These are phyloP conservation scores for Heliconius nattereri DNA, from an alignment of 1,140 invertebrate genomes.

Conservation along the genomic window DNA sequence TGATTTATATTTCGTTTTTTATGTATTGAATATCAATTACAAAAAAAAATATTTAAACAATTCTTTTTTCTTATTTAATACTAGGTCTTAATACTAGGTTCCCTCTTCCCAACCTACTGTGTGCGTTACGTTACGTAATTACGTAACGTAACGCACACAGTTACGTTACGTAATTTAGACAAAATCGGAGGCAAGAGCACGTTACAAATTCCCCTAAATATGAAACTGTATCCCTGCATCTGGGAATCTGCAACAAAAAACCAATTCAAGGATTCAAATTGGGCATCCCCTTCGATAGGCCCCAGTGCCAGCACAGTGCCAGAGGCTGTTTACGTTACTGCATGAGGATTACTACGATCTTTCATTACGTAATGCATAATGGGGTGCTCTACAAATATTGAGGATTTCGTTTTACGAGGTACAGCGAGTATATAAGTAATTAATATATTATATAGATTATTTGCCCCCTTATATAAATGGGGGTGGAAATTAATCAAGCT, in stretches of 20 bases:
- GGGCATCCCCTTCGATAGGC: slow-evolving; percentile 44
- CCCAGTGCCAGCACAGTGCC: neutral
- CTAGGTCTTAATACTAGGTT: too few species aligned
- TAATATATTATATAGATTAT: neutral
- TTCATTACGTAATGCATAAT: slow-evolving; percentile 64
- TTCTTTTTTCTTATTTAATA: too few species aligned
- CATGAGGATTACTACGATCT: slow-evolving; percentile 60
- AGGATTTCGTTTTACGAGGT: slow-evolving; percentile 23
- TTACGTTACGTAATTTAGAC: neutral
- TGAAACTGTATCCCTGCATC: slow-evolving; percentile 3
- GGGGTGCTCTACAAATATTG: slow-evolving; percentile 33
- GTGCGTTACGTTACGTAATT: neutral
- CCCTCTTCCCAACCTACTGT: too few species aligned
- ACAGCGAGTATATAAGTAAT: neutral
- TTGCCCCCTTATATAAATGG: neutral
- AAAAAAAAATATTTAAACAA: too few species aligned
- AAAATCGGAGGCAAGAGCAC: neutral
- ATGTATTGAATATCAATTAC: neutral
- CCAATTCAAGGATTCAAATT: slow-evolving; percentile 49
- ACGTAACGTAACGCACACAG: too few species aligned
- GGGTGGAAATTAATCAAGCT: slow-evolving; percentile 3
- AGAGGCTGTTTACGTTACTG: slow-evolving; percentile 56
- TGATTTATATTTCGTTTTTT: neutral
- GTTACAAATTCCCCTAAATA: neutral
- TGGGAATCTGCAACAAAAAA: slow-evolving; percentile 39